phyloP scores from a whole-genome alignment of 1,140 invertebrate genomes.

The Drosophila jambulina region DNA sequence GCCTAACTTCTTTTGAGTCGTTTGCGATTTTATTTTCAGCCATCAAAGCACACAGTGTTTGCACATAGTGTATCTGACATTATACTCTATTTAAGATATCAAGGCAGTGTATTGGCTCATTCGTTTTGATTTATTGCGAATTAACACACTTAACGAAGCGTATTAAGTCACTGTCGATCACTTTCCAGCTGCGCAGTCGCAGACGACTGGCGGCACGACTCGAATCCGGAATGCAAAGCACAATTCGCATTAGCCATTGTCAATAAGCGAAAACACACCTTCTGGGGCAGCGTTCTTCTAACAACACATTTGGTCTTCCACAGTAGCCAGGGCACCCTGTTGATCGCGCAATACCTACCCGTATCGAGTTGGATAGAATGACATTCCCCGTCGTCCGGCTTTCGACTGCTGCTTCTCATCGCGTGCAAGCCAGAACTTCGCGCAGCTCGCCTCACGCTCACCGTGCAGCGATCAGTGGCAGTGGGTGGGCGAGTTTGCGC shows the following conservation, averaged over 20 bases:
- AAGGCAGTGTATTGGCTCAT: background rate
- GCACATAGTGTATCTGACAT: background rate
- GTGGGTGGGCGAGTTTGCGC: conserved; percentile 59
- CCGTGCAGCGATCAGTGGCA: conserved; percentile 34
- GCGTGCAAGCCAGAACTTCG: conserved; percentile 43
- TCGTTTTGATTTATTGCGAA: background rate
- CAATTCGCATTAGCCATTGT: conserved; percentile 20
- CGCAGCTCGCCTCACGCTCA: conserved; percentile 22
- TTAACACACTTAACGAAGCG: background rate
- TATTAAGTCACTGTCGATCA: conserved; percentile 13
- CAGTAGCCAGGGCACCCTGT: conserved; percentile 15
- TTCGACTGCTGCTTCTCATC: conserved; percentile 37
- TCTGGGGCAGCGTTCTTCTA: conserved; percentile 41
- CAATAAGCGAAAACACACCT: conserved; percentile 40
- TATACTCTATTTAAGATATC: background rate
- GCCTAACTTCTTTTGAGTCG: background rate
- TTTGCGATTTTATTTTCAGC: too few relatives aligned
- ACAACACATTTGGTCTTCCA: conserved; percentile 31
- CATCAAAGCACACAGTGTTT: background rate
- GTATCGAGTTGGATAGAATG: conserved; percentile 26
- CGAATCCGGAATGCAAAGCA: conserved; percentile 45
- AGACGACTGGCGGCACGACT: background rate
- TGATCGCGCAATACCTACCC: conserved; percentile 22
- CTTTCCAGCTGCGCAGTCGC: conserved; percentile 24
- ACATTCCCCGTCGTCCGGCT: conserved; percentile 20